Evolutionary conservation across 2,797 vertebrate species (phyloP).

Genomic region (Cuculus canorus): DNA sequence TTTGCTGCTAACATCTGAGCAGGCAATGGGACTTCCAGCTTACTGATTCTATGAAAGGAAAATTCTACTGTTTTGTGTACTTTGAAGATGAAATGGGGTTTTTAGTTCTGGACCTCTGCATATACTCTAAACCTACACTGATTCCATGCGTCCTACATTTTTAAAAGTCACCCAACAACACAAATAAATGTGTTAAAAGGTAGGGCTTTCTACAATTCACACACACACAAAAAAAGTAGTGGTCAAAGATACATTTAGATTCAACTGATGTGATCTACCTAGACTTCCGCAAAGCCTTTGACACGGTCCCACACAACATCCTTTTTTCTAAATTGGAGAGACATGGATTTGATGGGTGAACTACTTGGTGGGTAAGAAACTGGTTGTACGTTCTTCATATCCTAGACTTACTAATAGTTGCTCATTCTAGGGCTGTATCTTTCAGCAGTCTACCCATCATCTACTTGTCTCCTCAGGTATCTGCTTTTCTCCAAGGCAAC

Average conservation of each 20-base stretch:
- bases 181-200: not conserved
- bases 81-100: not conserved
- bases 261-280: no score
- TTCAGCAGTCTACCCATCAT: not conserved
- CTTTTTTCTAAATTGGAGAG: no score
- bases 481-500: not conserved
- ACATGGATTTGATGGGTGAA: no score
- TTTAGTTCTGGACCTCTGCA: not conserved
- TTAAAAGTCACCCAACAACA: not conserved
- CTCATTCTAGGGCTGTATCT: not conserved
- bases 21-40: not conserved
- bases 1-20: not conserved
- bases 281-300: no score
- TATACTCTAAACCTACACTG: not conserved
- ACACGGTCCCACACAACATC: no score
- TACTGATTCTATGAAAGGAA: not conserved
- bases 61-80: not conserved
- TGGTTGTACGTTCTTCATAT: no score
- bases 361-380: no score
- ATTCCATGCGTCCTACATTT: not conserved
- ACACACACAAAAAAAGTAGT: no score
- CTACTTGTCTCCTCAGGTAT: not conserved
- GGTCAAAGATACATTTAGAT: not conserved
- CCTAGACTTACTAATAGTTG: no score
- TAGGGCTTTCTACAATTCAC: not conserved